Evolutionary conservation across 2,888 invertebrate genomes (phyloP), one percentile per base, ranked within the genome.

Genomic region (Frankliniella fusca): DNA sequence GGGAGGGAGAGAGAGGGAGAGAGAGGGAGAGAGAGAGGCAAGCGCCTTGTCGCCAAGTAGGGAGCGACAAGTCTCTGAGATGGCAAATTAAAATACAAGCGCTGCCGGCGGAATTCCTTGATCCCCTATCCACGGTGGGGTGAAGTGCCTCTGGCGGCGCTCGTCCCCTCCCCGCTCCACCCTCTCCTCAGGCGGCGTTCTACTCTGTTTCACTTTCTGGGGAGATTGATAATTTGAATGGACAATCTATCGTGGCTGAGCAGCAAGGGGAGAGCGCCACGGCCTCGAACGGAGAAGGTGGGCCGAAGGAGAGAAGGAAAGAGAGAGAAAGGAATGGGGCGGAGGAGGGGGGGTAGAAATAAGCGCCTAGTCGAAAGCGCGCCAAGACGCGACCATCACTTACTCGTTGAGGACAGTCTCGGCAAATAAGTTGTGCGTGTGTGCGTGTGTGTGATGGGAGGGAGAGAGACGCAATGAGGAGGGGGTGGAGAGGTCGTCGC

Each of bases 191-290:
- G 5, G 23, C 70, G 23, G 27, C 23, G 5, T 8, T 61, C 61
- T 61, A 18, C 20, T 61, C 61, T 61, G 61, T 18, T 61, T n/a
- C 61, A 27, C 23, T 38, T 38, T 38, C 38, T 38, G 70, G 27
- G 70, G 70, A 76, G 70, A 76, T 76, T 76, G 70, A 76, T 76
- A 76, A 76, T 76, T 76, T 76, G 70, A 76, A 76, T 76, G 27
- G 70, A 76, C 70, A 76, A 76, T 76, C 70, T 27, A 76, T 76
- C 70, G 70, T 27, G 23, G 23, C 23, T 27, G 70, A 27, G 70
- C 70, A 76, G 70, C 23, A 8, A 23, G 54, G 18, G 15, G 15
- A 12, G 54, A 54, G 54, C 54, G 54, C 18, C 18, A 0, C 54
- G 15, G 54, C 54, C 54, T 15, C 15, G 54, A 20, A 54, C 18